Conservation (phyloP, 2,113 vertebrate genomes). For the Peromyscus maniculatus region DNA sequence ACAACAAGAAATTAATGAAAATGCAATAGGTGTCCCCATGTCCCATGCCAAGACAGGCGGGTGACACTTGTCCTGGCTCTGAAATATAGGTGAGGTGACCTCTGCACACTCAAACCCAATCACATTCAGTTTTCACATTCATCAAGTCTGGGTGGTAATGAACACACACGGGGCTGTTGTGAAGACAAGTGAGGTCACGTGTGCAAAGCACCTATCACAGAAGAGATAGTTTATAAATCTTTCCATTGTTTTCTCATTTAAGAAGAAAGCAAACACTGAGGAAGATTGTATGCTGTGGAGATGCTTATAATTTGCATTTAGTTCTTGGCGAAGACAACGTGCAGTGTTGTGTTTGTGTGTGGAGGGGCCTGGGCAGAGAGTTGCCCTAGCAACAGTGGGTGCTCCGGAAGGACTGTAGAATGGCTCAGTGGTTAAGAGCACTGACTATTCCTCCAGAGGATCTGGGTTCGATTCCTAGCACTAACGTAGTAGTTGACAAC, state of each 20-base stretch:
- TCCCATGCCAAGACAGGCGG: not conserved
- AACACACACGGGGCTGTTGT: not conserved
- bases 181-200: not conserved
- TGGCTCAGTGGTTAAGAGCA: not conserved
- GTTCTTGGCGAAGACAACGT: slow-evolving; percentile 27
- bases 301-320: slow-evolving; percentile 10
- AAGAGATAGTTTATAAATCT: not conserved
- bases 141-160: not conserved
- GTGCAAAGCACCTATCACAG: not conserved
- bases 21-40: not conserved
- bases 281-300: not conserved
- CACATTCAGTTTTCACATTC: not conserved
- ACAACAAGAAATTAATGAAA: not conserved
- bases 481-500: not conserved
- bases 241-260: slow-evolving; percentile 31
- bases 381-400: not conserved
- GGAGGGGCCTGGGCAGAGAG: not conserved
- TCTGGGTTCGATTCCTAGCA: not conserved
- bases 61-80: not conserved
- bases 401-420: not conserved
- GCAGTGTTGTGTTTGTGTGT: not conserved
- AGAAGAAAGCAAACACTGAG: not conserved
- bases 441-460: not conserved
- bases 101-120: not conserved
- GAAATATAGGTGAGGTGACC: not conserved